Conservation (phyloP, 2,888 invertebrate species). For the Germaria angustata region DNA sequence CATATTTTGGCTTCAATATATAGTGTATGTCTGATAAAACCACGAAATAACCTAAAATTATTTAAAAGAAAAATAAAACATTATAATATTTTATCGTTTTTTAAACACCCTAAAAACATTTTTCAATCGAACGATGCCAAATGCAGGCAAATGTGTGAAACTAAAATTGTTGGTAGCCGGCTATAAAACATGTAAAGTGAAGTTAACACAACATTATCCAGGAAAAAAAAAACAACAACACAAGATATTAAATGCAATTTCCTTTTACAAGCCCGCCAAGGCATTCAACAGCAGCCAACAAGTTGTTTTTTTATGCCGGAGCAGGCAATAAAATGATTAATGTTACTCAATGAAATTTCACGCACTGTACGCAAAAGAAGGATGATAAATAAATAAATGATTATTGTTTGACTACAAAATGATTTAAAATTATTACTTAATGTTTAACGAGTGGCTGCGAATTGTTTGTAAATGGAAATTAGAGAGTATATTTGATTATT, state of each 20-base stretch:
- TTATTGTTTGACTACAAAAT: slow-evolving; percentile 6
- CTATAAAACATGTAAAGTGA: slow-evolving; percentile 40
- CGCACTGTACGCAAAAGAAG: slow-evolving; percentile 30
- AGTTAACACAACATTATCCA: slow-evolving; percentile 14
- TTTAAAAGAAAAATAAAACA: background rate
- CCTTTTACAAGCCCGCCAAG: slow-evolving; percentile 60
- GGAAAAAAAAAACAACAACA: background rate
- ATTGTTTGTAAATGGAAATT: slow-evolving; percentile 7
- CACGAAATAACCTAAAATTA: background rate
- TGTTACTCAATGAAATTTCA: slow-evolving; percentile 42
- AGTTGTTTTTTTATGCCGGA: slow-evolving; percentile 19
- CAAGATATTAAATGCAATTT: slow-evolving; percentile 57
- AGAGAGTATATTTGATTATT: slow-evolving; percentile 14
- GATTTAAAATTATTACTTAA: background rate
- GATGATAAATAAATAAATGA: background rate
- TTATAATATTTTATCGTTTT: slow-evolving; percentile 50
- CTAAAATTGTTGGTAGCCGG: slow-evolving; percentile 54
- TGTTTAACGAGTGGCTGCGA: background rate
- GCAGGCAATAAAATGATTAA: slow-evolving; percentile 53
- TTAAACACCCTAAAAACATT: slow-evolving; percentile 59
- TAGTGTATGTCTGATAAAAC: background rate
- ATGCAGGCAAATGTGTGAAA: slow-evolving; percentile 61
- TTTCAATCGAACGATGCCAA: slow-evolving; percentile 38
- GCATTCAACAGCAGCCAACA: slow-evolving; percentile 50
- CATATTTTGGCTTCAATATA: background rate